These are phyloP conservation scores for Bettongia penicillata DNA, from an alignment of 2,113 vertebrate genomes.

Conservation along the genomic window DNA sequence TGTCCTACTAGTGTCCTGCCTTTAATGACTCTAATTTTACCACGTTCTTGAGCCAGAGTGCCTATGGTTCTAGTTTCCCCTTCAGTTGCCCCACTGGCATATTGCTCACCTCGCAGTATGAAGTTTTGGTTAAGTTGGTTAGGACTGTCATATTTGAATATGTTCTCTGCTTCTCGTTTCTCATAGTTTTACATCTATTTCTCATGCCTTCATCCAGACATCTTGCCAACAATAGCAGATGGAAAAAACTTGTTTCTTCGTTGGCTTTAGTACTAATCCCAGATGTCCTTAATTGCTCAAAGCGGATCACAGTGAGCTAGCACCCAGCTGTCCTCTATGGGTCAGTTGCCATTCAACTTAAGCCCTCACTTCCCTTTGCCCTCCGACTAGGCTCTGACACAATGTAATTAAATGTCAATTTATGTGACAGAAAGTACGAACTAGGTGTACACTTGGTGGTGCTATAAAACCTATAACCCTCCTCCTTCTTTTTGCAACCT, in stretches of 20 bases:
- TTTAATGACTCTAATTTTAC: not conserved
- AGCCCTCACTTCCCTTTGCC: not conserved
- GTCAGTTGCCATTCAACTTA: not conserved
- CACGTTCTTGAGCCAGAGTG: not conserved
- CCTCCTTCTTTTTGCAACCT: not conserved
- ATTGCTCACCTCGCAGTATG: not conserved
- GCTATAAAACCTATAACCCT: not conserved
- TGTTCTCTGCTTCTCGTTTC: not conserved
- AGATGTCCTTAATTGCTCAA: not conserved
- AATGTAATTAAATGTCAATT: not conserved
- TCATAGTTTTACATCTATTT: not conserved
- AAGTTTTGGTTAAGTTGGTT: not conserved
- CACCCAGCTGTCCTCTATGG: not conserved
- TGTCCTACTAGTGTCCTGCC: not conserved
- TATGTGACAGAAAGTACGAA: not conserved
- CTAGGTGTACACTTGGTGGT: not conserved
- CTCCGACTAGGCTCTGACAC: not conserved
- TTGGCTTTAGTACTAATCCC: not conserved
- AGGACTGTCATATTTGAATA: not conserved
- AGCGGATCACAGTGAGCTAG: not conserved
- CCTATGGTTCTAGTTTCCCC: not conserved
- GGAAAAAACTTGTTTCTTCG: too few relatives aligned
- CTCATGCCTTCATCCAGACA: not conserved
- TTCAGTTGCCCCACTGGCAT: not conserved
- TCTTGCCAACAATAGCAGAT: not conserved